Evolutionary conservation across 2,888 invertebrate genomes (phyloP).

Genomic region (Dryobota labecula): DNA sequence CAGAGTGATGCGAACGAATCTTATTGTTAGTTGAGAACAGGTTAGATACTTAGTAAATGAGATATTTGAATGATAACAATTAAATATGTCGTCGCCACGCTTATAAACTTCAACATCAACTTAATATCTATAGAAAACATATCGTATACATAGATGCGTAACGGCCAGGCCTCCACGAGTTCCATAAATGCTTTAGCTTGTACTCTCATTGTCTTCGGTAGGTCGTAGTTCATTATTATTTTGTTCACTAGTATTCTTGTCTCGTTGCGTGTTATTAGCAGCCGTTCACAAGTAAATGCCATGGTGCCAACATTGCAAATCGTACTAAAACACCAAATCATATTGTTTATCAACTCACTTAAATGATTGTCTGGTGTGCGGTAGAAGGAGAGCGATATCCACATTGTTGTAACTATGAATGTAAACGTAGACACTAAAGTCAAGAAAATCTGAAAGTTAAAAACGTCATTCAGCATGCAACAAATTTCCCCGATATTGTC

Average conservation of each 20-base stretch:
- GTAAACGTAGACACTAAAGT: conserved; percentile 75
- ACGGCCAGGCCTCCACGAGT: conserved; percentile 78
- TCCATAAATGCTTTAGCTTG: conserved; percentile 83
- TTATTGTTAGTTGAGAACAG: background rate
- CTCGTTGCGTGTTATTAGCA: conserved; percentile 70
- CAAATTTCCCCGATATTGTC: conserved; percentile 75
- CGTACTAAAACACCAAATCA: conserved; percentile 71
- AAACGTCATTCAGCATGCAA: conserved; percentile 73
- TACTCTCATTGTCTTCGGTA: conserved; percentile 75
- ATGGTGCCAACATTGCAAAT: conserved; percentile 71
- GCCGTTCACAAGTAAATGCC: conserved; percentile 74
- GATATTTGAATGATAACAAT: conserved; percentile 82
- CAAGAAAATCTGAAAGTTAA: conserved; percentile 79
- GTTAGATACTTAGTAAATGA: conserved; percentile 60
- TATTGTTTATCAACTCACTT: conserved; percentile 66
- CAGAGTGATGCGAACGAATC: background rate
- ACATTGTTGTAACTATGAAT: conserved; percentile 75
- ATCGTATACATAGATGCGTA: conserved; percentile 74
- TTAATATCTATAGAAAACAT: conserved; percentile 82
- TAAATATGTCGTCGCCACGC: conserved; percentile 81
- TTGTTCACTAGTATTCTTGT: conserved; percentile 78
- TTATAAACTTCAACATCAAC: conserved; percentile 80
- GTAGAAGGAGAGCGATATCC: conserved; percentile 74
- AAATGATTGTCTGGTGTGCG: conserved; percentile 57
- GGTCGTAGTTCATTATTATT: conserved; percentile 79